A percentile compares a stretch with the other conserved stretches of the same genome.
These are phyloP conservation scores for Sturmia bella DNA, from an alignment of 2,888 invertebrate genomes.

Conservation along the genomic window DNA sequence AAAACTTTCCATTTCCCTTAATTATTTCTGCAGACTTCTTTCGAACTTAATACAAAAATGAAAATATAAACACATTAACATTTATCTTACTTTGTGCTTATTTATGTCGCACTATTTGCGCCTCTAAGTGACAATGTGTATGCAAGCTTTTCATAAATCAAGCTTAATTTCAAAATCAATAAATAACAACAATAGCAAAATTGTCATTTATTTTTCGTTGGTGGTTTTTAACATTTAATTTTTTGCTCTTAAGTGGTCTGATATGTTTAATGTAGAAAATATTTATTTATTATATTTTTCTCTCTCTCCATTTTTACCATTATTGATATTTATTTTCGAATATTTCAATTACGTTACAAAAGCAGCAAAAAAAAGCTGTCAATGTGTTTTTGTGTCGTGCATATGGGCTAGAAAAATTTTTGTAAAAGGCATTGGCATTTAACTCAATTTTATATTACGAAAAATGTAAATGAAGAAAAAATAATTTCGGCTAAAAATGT, in stretches of 20 bases:
- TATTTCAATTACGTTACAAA: conserved; percentile 1
- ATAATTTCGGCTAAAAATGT: too few relatives aligned
- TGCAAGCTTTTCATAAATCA: conserved; percentile 53
- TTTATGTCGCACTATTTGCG: conserved; percentile 7
- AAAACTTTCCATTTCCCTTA: conserved; percentile 31
- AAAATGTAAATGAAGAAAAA: too few relatives aligned
- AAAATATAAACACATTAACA: conserved; percentile 28
- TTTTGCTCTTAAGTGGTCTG: conserved; percentile 47
- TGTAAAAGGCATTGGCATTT: too few relatives aligned
- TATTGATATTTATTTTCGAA: conserved; percentile 13
- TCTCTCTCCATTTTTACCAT: conserved; percentile 15
- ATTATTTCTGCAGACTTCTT: not conserved
- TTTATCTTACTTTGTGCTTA: conserved; percentile 52
- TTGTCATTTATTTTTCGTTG: conserved; percentile 42
- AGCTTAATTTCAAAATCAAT: conserved; percentile 61
- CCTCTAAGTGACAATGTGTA: not conserved
- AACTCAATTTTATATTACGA: too few relatives aligned
- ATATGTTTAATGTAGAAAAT: not conserved
- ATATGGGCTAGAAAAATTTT: too few relatives aligned
- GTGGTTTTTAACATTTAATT: conserved; percentile 62
- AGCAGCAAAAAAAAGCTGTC: not conserved
- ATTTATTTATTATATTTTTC: not conserved
- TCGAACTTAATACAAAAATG: not conserved
- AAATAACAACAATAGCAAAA: conserved; percentile 30
- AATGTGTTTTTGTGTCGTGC: not conserved